Base-by-base conservation (phyloP, 2,888 invertebrate species). In the Gryllus longicercus region DNA sequence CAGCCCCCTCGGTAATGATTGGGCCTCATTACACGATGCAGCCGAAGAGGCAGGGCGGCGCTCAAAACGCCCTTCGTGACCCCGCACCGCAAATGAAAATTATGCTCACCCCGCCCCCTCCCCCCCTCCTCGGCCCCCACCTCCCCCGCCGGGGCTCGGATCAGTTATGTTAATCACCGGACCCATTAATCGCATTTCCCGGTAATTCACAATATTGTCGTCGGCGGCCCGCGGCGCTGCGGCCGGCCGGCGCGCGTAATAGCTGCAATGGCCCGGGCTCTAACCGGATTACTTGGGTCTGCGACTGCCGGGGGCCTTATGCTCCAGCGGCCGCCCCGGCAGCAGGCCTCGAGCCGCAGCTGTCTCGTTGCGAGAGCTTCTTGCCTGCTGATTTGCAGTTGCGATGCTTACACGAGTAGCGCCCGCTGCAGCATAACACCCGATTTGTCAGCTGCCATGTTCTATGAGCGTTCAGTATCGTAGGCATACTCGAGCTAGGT, bases 111-210 rank as follows among this genome's bases (percentile, higher is more conserved):
- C 63, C 63, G n/a, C n/a, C 63, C n/a, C 11, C 63, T 2, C n/a
- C 14, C 63, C 3, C 18, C 63, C 63, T 2, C 3, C 3, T 10
- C 5, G 14, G 16, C 18, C 4, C 5, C 63, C 14, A 3, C 63
- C 10, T 10, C 63, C 63, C 63, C 8, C 14, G 63, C 8, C 63
- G 63, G 63, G n/a, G 63, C 63, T 11, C 63, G 63, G 63, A 63
- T 63, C 63, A 63, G 63, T 63, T 63, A 63, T 63, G 63, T 63
- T 63, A 63, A 63, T 63, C 63, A 63, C 63, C 63, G 63, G 63
- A 63, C 63, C 63, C 63, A 63, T 63, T 63, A 63, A 63, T 63
- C 63, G 63, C 63, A 63, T 63, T 63, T 63, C 16, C 63, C 63
- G 14, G 63, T 63, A 63, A 63, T 63, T 63, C 63, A 63, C 63